phyloP scores from a whole-genome alignment of 2,113 vertebrate genomes.

The Strix uralensis region DNA sequence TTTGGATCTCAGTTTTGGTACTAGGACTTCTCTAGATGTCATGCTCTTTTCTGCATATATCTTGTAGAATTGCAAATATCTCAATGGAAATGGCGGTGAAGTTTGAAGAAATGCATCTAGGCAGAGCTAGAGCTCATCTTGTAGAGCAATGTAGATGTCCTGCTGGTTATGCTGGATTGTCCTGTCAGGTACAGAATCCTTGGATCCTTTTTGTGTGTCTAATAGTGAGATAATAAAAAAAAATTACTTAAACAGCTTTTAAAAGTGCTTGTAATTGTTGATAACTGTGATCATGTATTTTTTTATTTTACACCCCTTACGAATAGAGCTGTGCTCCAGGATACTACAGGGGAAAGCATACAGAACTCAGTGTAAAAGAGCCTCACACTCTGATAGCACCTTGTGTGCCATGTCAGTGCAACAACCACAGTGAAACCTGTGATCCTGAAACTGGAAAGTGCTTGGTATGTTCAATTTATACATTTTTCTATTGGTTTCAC shows the following conservation, averaged over 20 bases:
- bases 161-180: constrained; percentile 84
- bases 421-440: constrained; percentile 87
- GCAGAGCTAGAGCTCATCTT: constrained; percentile 60
- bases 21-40: background rate
- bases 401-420: constrained; percentile 88
- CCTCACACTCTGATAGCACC: constrained; percentile 56
- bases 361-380: constrained; percentile 46
- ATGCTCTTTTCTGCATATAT: background rate
- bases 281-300: background rate
- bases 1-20: background rate
- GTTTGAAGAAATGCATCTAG: constrained; percentile 52
- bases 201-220: background rate
- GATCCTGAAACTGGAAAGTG: constrained; percentile 85
- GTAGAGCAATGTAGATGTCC: constrained; percentile 90
- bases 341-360: constrained; percentile 77
- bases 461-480: constrained; percentile 74
- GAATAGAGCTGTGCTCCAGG: constrained; percentile 86
- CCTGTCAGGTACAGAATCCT: constrained; percentile 86
- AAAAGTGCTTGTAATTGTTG: background rate
- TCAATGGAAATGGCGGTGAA: constrained; percentile 86
- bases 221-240: background rate
- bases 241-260: background rate
- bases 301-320: background rate
- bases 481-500: background rate
- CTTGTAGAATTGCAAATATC: constrained; percentile 87